These are phyloP conservation scores for Drosophila kikkawai DNA, from an alignment of 1,140 invertebrate genomes.

Conservation along the genomic window DNA sequence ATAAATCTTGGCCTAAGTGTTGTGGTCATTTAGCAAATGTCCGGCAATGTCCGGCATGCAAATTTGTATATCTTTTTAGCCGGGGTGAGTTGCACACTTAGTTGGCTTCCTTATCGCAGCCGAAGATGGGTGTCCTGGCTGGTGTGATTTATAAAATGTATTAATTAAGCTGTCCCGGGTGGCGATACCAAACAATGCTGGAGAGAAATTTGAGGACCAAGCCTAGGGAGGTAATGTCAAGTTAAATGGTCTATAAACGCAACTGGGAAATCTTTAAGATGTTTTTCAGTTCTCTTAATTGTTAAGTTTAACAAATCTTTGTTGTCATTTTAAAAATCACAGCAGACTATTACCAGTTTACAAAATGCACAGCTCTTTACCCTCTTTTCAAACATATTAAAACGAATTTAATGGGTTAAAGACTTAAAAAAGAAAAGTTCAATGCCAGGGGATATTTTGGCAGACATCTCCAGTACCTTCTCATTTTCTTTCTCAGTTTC, in stretches of 20 bases:
- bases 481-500: not conserved
- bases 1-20: conserved; percentile 77
- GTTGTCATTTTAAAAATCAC: not conserved
- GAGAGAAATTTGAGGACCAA: not conserved
- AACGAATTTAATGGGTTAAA: not conserved
- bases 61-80: conserved; percentile 53
- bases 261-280: not conserved
- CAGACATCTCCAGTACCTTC: not conserved
- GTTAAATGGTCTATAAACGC: conserved; percentile 33
- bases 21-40: conserved; percentile 82
- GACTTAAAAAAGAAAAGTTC: not conserved
- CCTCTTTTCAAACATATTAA: not conserved
- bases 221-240: not conserved
- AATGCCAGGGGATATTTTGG: not conserved
- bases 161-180: conserved; percentile 70
- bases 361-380: not conserved
- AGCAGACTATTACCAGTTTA: not conserved
- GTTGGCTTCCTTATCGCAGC: conserved; percentile 32
- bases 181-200: conserved; percentile 16
- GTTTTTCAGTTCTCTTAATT: not conserved
- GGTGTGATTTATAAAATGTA: conserved; percentile 76
- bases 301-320: not conserved
- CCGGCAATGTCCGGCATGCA: conserved; percentile 73
- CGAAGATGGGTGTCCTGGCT: conserved; percentile 33
- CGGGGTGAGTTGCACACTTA: conserved; percentile 21